Conservation (phyloP, 1,140 invertebrate species). For the Zaprionus vittiger region DNA sequence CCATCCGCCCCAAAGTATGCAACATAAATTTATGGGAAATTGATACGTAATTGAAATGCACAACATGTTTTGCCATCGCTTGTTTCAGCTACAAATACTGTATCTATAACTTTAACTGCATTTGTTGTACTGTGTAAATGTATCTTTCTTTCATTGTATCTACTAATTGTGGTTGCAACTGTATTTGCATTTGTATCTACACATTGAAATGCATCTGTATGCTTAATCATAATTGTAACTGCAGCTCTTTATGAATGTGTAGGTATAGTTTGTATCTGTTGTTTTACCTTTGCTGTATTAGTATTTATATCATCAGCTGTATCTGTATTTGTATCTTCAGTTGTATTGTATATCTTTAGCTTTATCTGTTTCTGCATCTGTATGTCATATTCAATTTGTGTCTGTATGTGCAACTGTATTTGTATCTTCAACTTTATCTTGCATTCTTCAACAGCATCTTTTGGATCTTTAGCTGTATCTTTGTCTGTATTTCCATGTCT, state of each 20-base stretch:
- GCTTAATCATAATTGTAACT: not conserved
- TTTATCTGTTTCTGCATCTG: not conserved
- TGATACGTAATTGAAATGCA: conserved; percentile 4
- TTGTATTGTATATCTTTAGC: not conserved
- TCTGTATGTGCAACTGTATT: not conserved
- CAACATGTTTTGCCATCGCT: not conserved
- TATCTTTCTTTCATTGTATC: not conserved
- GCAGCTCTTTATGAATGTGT: not conserved
- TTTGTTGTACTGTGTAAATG: not conserved
- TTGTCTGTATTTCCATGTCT: not conserved
- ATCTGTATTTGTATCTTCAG: not conserved
- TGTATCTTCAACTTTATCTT: not conserved
- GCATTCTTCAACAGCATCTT: too few relatives aligned
- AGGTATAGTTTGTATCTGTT: not conserved
- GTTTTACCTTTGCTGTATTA: not conserved
- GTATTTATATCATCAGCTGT: not conserved
- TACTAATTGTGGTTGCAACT: not conserved
- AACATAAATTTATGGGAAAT: conserved; percentile 1
- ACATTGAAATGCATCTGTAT: not conserved
- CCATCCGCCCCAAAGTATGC: not conserved
- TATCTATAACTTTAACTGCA: not conserved
- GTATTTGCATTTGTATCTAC: conserved; percentile 1
- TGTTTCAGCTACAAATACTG: not conserved
- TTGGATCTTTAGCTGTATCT: not conserved
- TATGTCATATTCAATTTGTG: not conserved